Evolutionary conservation across 2,797 vertebrate genomes (phyloP).

Genomic region (Etheostoma perlongum): DNA sequence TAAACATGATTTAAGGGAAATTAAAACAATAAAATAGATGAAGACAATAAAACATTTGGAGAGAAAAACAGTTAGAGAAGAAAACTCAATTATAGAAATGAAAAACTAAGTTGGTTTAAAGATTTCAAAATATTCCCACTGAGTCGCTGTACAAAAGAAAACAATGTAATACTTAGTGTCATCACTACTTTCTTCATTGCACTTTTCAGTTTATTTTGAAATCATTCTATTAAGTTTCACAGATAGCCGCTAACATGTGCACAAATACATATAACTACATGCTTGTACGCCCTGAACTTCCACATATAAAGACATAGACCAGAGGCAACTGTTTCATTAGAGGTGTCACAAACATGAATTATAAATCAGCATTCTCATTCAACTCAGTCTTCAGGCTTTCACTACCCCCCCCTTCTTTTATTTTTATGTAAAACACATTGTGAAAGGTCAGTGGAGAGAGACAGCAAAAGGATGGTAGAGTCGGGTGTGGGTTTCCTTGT

Average conservation of each 20-base stretch:
- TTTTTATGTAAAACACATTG: constrained; percentile 83
- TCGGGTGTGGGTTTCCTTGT: constrained; percentile 32
- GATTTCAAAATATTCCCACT: neutral
- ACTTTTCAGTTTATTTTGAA: neutral
- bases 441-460: constrained; percentile 83
- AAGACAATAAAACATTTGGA: neutral
- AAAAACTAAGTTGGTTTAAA: neutral
- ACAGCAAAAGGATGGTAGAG: constrained; percentile 58
- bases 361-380: constrained; percentile 68
- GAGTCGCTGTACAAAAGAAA: neutral
- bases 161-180: neutral
- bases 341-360: constrained; percentile 75
- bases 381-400: constrained; percentile 65
- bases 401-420: constrained; percentile 66
- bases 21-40: neutral
- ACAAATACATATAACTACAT: neutral
- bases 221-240: neutral
- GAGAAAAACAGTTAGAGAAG: neutral
- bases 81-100: neutral
- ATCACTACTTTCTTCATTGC: neutral
- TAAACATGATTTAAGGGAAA: too few species aligned
- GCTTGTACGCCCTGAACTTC: constrained; percentile 24
- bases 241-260: constrained; percentile 10
- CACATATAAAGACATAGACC: constrained; percentile 42
- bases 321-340: constrained; percentile 64